phyloP scores from a whole-genome alignment of 2,888 invertebrate species.

The Boloria euphrosyne region DNA sequence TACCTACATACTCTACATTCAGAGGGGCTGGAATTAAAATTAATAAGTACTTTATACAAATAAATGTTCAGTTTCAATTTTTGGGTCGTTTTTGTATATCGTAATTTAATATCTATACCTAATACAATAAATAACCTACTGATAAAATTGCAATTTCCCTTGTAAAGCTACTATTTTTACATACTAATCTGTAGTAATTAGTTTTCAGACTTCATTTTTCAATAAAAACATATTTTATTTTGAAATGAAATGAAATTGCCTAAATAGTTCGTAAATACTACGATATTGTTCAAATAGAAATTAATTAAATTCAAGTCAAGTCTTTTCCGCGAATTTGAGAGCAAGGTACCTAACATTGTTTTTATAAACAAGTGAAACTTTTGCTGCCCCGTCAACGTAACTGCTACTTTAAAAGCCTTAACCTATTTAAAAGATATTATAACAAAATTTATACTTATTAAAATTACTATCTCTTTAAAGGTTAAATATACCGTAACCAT shows the following conservation, averaged over 20 bases:
- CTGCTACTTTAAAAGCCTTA: background rate
- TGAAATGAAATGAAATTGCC: background rate
- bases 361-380: conserved; percentile 52
- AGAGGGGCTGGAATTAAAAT: background rate
- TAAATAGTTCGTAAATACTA: background rate
- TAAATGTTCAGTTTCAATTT: too few relatives aligned
- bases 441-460: background rate
- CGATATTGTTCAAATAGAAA: background rate
- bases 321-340: conserved; percentile 3
- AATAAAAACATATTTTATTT: background rate
- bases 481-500: too few relatives aligned
- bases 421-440: background rate
- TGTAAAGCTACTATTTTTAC: too few relatives aligned
- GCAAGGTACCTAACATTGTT: conserved; percentile 15
- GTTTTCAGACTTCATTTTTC: too few relatives aligned
- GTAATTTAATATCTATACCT: too few relatives aligned
- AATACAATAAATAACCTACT: too few relatives aligned
- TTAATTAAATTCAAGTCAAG: conserved; percentile 27
- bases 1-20: background rate
- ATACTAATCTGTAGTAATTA: too few relatives aligned
- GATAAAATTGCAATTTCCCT: too few relatives aligned
- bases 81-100: too few relatives aligned
- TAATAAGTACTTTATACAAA: background rate
- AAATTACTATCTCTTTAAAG: background rate
- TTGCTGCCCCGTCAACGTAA: background rate